Evolutionary conservation across 1,140 invertebrate genomes (phyloP).

Genomic region (Heterodera carotae): DNA sequence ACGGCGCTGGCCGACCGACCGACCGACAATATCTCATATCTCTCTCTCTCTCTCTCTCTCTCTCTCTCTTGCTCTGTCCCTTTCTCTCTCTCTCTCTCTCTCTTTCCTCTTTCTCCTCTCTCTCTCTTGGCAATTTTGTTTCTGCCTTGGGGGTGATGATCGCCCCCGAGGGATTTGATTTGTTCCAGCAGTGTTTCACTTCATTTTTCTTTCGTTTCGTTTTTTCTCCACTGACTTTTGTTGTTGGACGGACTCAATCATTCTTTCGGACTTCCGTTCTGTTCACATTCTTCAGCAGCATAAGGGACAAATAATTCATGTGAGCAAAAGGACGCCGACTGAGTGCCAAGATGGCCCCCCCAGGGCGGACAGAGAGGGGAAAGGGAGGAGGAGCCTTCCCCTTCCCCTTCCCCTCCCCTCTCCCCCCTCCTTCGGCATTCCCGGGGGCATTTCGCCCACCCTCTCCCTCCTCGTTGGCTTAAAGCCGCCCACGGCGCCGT

Average conservation of each 20-base stretch:
- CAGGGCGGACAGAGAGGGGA: neutral
- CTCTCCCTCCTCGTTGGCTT: neutral
- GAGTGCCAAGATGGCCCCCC: constrained; percentile 14
- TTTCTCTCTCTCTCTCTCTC: too few species aligned
- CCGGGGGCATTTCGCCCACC: neutral
- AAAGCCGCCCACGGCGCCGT: neutral
- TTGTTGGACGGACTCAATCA: neutral
- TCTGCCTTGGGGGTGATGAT: neutral
- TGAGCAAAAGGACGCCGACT: neutral
- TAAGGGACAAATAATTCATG: constrained; percentile 4
- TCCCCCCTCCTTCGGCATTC: neutral
- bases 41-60: too few species aligned
- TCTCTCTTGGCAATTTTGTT: neutral
- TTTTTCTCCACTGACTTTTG: too few species aligned
- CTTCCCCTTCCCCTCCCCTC: constrained; percentile 5
- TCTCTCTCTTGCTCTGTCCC: too few species aligned
- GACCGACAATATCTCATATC: too few species aligned
- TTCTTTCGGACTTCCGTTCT: constrained; percentile 6
- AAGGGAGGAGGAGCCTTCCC: too few species aligned
- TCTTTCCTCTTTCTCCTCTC: too few species aligned
- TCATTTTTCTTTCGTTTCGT: constrained; percentile 1
- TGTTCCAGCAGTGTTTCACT: too few species aligned
- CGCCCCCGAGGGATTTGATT: neutral
- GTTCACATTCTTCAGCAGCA: constrained; percentile 7
- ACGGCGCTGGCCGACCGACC: too few species aligned